Evolutionary conservation across 2,888 invertebrate species (phyloP).

Genomic region (Epiblema foenella): DNA sequence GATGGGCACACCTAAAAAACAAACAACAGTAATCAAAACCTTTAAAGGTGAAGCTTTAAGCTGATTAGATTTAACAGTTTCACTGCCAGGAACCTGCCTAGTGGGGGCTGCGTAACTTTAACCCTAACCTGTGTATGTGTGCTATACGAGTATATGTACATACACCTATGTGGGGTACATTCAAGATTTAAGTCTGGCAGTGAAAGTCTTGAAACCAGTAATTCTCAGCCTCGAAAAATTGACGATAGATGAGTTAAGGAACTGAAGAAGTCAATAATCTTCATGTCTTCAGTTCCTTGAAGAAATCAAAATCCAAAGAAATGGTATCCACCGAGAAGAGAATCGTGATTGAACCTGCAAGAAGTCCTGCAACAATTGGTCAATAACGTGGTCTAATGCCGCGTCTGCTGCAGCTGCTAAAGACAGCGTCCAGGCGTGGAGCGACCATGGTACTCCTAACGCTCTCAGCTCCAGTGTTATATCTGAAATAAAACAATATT

Average conservation of each 20-base stretch:
- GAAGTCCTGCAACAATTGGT: constrained; percentile 95
- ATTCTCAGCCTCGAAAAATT: too few species aligned
- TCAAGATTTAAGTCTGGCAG: too few species aligned
- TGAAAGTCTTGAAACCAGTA: too few species aligned
- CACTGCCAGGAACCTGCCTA: too few species aligned
- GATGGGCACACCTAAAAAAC: constrained; percentile 90
- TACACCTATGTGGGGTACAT: too few species aligned
- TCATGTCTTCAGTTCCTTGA: too few species aligned
- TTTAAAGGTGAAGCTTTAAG: background rate
- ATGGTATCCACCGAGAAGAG: too few species aligned
- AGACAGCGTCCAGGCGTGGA: constrained; percentile 97
- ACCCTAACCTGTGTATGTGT: too few species aligned
- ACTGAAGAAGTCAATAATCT: background rate
- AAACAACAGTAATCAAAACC: background rate
- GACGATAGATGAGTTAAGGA: background rate
- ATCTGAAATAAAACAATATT: constrained; percentile 79
- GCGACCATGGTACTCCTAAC: constrained; percentile 94
- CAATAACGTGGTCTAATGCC: constrained; percentile 92
- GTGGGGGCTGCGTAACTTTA: too few species aligned
- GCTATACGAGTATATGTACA: too few species aligned
- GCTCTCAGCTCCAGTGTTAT: constrained; percentile 95
- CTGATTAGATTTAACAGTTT: too few species aligned
- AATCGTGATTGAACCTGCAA: constrained; percentile 82
- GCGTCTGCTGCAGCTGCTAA: constrained; percentile 94
- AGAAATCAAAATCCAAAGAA: too few species aligned